phyloP scores from a whole-genome alignment of 2,888 invertebrate species.

The Troides oblongomaculatus region DNA sequence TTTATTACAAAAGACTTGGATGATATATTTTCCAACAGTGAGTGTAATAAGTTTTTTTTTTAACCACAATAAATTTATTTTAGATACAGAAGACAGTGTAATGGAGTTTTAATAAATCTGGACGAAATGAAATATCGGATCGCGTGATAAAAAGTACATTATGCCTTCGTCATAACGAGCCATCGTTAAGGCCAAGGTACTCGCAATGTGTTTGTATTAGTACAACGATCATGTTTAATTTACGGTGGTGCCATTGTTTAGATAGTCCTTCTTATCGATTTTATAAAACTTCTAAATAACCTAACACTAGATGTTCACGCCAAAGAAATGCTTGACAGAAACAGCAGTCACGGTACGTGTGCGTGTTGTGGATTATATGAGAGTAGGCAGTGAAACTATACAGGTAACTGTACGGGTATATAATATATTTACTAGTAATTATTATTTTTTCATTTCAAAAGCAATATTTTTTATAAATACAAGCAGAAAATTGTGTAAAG shows the following conservation, averaged over 20 bases:
- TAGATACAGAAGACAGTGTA: neutral
- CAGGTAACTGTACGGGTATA: too few species aligned
- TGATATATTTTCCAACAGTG: neutral
- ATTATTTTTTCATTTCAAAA: neutral
- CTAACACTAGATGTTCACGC: too few species aligned
- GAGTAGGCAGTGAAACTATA: too few species aligned
- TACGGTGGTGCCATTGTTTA: neutral
- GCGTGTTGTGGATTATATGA: too few species aligned
- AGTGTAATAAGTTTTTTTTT: neutral
- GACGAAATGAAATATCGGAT: conserved; percentile 8
- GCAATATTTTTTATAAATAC: neutral
- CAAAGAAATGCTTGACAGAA: too few species aligned
- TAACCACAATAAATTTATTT: neutral
- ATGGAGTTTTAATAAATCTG: conserved; percentile 18
- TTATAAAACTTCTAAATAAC: neutral
- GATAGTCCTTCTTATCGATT: neutral
- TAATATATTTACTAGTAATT: neutral
- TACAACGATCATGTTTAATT: neutral
- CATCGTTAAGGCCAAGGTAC: conserved; percentile 6
- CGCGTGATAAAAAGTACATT: conserved; percentile 23
- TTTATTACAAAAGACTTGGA: neutral
- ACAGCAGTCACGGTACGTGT: too few species aligned
- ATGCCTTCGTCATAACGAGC: conserved; percentile 1
- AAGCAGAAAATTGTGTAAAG: conserved; percentile 1
- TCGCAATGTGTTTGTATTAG: neutral